Evolutionary conservation across 2,113 vertebrate genomes (phyloP), one percentile per base, ranked within the genome.

Genomic region (Notiomystis cincta): DNA sequence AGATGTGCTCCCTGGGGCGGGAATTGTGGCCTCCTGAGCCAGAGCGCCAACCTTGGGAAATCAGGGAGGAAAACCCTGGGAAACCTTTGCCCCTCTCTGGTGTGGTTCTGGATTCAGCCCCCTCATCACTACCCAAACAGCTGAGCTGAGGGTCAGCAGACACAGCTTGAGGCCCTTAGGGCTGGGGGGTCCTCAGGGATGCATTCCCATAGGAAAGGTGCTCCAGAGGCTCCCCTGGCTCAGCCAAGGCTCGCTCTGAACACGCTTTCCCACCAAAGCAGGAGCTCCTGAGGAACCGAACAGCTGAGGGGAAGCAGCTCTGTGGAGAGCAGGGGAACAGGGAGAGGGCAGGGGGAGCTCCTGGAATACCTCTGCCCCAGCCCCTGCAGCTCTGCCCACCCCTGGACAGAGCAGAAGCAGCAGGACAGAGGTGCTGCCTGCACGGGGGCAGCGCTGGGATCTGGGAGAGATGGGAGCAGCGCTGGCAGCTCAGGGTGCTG

Each of bases 381-480:
- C 22, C 9, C 15, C 14, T 31, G 3, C 4, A 47, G 18, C 24
- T 48, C 31, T 82, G 31, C 31, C 47, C 2, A 7, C 8, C 3
- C 10, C 27, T 1, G 9, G n/a, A n/a, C 56, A 10, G 53, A 53
- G 69, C 56, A 87, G 70, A 24, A 17, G 1, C 3, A 2, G 1
- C 13, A n/a, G 79, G 51, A 21, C 8, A n/a, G 20, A 1, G 0
- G 11, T 1, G 2, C 18, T 3, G 9, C 13, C 45, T 24, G 28
- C 0, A 0, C 5, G 14, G 30, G 30, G 38, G 2, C 7, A 54
- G 8, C 15, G 13, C 15, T 53, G 67, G 11, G 5, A 8, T 40
- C 22, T 11, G 44, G 38, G 50, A 31, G 30, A 37, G 45, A 5
- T 1, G 11, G 44, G 50, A 72, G 24, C 30, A 0, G 3, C 3